Base-by-base conservation (phyloP, 2,113 vertebrate genomes). In the Thamnaconus septentrionalis region DNA sequence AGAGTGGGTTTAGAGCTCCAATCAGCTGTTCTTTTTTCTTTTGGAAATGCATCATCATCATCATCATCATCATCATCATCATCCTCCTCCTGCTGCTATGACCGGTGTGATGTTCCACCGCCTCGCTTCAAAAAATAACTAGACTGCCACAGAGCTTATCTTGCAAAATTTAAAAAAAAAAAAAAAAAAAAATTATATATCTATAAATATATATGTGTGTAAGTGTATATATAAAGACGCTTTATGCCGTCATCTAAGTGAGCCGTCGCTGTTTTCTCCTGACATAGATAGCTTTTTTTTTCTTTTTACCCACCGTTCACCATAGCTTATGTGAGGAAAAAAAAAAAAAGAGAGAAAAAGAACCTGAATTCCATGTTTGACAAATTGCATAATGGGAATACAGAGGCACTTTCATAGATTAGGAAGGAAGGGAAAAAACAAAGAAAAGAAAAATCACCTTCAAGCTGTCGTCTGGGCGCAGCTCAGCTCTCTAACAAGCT, bases 341-440 rank as follows among this genome's bases (percentile, higher is more conserved):
- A 31, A 31, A 31, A 31, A 31, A 31, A 2, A 31, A 31, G 88
- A 91, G 80, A 85, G 83, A 91, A 48, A 84, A 91, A 92, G 73
- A 92, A 93, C 92, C 91, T 92, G 91, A 92, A 92, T 92, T 91
- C 18, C 90, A 92, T 92, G 90, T 90, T 88, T 85, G 90, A 93
- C 87, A 91, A 92, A 92, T 92, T 93, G 92, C 92, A 93, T 93
- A 92, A 92, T 90, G 91, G 91, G 91, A 91, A 92, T 91, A 91
- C 88, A 89, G 90, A 93, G 92, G 92, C 92, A 93, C 92, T 93
- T 93, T 89, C 91, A 91, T 91, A 89, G 90, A 89, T 91, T 88
- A 84, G 87, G 91, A 90, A 91, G 90, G 70, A 87, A 91, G 91
- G 86, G 88, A 84, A 59, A 82, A 74, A 61, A 79, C 73, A 77